Evolutionary conservation across 1,140 invertebrate species (phyloP).

Genomic region (Drosophila mojavensis): DNA sequence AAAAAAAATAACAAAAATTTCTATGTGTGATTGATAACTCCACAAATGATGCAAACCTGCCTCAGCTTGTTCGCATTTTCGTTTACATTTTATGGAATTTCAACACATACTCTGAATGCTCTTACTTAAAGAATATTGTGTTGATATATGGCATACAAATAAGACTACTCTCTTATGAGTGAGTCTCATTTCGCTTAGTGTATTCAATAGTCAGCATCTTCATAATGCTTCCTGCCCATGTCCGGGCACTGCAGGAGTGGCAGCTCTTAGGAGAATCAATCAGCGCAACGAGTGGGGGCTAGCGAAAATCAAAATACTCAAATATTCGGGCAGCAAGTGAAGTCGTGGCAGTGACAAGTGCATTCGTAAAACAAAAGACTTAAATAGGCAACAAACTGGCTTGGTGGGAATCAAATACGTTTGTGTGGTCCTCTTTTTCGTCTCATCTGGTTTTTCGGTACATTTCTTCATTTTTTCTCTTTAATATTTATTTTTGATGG

Average conservation of each 20-base stretch:
- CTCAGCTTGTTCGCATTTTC: conserved; percentile 47
- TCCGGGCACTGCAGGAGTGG: conserved; percentile 40
- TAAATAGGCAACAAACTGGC: conserved; percentile 46
- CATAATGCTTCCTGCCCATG: conserved; percentile 7
- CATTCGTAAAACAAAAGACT: conserved; percentile 49
- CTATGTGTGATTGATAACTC: conserved; percentile 81
- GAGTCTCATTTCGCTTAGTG: conserved; percentile 6
- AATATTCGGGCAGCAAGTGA: conserved; percentile 33
- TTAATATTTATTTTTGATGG: not conserved
- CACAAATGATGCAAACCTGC: conserved; percentile 76
- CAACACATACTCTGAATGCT: conserved; percentile 5
- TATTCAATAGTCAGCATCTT: conserved; percentile 1
- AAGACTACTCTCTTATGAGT: too few species aligned
- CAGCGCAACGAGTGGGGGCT: conserved; percentile 45
- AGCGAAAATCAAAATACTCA: conserved; percentile 38
- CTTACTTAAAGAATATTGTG: not conserved
- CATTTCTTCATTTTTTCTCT: conserved; percentile 37
- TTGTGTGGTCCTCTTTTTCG: conserved; percentile 59
- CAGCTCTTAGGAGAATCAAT: conserved; percentile 41
- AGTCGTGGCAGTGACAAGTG: conserved; percentile 41
- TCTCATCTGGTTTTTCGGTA: conserved; percentile 52
- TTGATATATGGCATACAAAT: not conserved
- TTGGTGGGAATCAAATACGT: conserved; percentile 64
- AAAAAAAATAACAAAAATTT: conserved; percentile 37
- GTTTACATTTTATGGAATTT: not conserved